These are phyloP conservation scores for Rhynchomys soricoides DNA, from an alignment of 2,113 vertebrate species.

Conservation along the genomic window DNA sequence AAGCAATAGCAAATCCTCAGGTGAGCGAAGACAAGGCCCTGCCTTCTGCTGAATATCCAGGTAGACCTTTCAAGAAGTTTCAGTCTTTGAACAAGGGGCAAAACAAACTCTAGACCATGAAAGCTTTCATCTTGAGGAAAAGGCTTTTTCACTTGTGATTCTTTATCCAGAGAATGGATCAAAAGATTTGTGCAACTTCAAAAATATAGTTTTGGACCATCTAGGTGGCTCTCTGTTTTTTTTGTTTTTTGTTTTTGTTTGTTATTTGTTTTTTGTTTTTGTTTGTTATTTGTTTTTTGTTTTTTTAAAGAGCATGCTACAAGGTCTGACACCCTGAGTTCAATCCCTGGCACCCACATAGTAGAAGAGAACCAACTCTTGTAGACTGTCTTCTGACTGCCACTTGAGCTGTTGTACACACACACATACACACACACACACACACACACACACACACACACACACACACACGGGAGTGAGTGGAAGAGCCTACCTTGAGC, in stretches of 20 bases:
- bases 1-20: background rate
- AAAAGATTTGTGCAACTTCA: background rate
- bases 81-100: background rate
- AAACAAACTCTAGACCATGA: background rate
- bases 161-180: slow-evolving; percentile 40
- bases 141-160: background rate
- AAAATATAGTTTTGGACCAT: slow-evolving; percentile 15
- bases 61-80: background rate
- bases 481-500: background rate
- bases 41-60: background rate
- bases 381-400: background rate
- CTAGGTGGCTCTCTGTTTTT: no score
- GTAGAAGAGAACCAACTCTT: background rate
- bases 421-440: background rate
- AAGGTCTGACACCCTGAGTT: background rate
- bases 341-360: no score
- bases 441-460: background rate
- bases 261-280: no score
- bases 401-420: background rate
- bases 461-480: background rate
- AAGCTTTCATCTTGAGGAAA: slow-evolving; percentile 26
- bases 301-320: no score
- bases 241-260: no score
- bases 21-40: background rate
- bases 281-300: no score